Conservation (phyloP, 1,140 invertebrate genomes). For the Protaetia brevitarsis region DNA sequence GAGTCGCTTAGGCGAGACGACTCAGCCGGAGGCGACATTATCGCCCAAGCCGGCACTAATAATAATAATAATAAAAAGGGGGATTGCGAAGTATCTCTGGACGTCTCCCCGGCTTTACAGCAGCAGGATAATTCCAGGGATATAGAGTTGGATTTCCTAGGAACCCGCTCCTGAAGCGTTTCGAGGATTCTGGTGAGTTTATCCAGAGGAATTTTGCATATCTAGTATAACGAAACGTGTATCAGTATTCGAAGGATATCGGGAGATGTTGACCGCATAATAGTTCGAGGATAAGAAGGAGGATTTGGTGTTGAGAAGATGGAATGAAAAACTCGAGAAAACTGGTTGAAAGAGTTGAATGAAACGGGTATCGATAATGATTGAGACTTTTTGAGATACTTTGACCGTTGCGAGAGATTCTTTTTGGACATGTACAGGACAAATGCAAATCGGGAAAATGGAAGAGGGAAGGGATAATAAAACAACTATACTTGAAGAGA, state of each 20-base stretch:
- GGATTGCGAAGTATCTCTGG: not conserved
- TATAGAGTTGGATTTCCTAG: not conserved
- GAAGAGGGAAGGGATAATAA: not conserved
- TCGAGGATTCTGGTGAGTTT: not conserved
- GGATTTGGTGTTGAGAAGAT: too few species aligned
- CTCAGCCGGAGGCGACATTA: too few species aligned
- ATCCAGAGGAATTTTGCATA: not conserved
- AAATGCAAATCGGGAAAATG: not conserved
- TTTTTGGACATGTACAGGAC: not conserved
- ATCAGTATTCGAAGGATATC: conserved; percentile 7
- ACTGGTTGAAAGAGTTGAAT: too few species aligned
- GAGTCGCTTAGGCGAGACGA: not conserved
- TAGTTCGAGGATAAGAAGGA: not conserved
- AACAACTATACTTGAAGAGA: not conserved
- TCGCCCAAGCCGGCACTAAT: too few species aligned
- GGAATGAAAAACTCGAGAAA: too few species aligned
- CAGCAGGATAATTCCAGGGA: not conserved
- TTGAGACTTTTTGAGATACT: not conserved
- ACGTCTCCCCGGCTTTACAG: not conserved
- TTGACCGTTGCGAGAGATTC: not conserved
- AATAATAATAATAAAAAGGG: too few species aligned
- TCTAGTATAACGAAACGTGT: conserved; percentile 17
- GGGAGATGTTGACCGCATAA: conserved; percentile 11
- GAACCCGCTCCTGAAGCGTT: not conserved
- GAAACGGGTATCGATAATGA: too few species aligned